Conservation (phyloP, 2,888 invertebrate genomes). For the Caenorhabditis japonica region DNA sequence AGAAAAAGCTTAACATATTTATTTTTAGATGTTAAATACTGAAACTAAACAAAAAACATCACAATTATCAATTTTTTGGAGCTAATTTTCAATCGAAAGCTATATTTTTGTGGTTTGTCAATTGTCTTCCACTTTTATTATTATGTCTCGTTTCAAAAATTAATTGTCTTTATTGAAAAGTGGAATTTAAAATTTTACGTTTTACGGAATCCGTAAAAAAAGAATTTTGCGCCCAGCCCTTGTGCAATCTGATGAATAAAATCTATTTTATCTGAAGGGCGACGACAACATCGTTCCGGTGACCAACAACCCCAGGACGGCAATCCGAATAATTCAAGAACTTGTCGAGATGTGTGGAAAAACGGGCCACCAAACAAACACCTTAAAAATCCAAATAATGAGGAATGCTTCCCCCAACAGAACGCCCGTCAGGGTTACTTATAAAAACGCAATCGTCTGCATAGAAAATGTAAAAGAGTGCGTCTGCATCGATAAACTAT, state of each 20-base stretch:
- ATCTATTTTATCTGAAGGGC: conserved; percentile 13
- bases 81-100: background rate
- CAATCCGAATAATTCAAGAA: too few relatives aligned
- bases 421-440: background rate
- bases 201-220: background rate
- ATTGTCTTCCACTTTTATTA: background rate
- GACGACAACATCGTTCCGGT: background rate
- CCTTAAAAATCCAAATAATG: background rate
- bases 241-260: background rate
- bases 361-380: background rate
- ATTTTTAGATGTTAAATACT: too few relatives aligned
- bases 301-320: too few relatives aligned
- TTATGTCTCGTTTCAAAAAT: background rate
- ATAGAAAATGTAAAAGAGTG: too few relatives aligned
- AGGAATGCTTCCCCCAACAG: background rate
- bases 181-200: background rate
- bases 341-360: background rate
- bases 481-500: too few relatives aligned
- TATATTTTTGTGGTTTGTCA: too few relatives aligned
- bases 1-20: background rate
- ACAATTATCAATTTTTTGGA: background rate
- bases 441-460: too few relatives aligned
- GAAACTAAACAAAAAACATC: background rate
- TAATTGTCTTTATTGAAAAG: background rate
- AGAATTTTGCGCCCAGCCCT: background rate